phyloP scores from a whole-genome alignment of 2,797 vertebrate genomes.

The Dromococcyx pavoninus region DNA sequence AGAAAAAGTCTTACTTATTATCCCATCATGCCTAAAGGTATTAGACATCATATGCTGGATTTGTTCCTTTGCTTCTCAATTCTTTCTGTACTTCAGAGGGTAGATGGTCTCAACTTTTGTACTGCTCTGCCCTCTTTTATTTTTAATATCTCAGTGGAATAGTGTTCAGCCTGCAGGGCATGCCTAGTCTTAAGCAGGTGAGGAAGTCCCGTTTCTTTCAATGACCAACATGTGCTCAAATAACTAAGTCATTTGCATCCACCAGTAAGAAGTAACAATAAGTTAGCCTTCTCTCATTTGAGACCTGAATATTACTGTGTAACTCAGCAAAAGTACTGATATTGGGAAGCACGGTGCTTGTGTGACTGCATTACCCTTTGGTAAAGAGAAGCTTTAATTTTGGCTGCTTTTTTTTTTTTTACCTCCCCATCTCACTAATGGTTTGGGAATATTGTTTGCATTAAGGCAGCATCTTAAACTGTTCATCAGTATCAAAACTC shows the following conservation, averaged over 20 bases:
- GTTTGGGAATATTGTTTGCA: not conserved
- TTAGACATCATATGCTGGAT: not conserved
- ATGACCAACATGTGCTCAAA: conserved; percentile 9
- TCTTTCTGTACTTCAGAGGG: not conserved
- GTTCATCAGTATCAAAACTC: not conserved
- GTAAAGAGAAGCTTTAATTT: not conserved
- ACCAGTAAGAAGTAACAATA: not conserved
- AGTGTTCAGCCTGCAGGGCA: conserved; percentile 8
- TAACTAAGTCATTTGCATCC: not conserved
- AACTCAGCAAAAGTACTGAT: not conserved
- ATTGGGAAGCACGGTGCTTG: not conserved
- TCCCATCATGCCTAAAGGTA: conserved; percentile 35
- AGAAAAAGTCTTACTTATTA: conserved; percentile 55
- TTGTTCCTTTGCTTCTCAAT: not conserved
- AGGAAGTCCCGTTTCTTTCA: conserved; percentile 39
- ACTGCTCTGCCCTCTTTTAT: conserved; percentile 18
- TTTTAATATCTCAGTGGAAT: conserved; percentile 34
- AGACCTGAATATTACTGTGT: not conserved
- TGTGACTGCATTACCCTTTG: not conserved
- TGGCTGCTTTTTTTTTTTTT: not conserved
- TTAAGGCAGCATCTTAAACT: not conserved
- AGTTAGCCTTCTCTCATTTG: not conserved
- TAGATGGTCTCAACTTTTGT: conserved; percentile 12
- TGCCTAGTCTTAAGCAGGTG: not conserved
- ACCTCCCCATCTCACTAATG: not conserved